A percentile compares a stretch with the other conserved stretches of the same genome.
Evolutionary conservation across 2,113 vertebrate genomes (phyloP).

Genomic region (Melanocharis versteri): DNA sequence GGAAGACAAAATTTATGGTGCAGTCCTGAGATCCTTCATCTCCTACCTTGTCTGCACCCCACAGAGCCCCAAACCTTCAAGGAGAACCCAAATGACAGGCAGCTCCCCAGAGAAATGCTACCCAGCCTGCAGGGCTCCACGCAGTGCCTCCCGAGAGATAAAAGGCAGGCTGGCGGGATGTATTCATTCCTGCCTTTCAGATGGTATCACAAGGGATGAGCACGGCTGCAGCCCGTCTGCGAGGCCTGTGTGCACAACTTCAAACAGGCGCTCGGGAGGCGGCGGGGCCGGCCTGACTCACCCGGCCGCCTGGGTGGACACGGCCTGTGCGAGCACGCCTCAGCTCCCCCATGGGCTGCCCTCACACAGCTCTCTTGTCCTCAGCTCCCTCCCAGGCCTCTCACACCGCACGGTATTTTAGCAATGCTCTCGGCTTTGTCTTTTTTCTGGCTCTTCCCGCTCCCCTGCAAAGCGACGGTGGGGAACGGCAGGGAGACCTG

Average conservation of each 20-base stretch:
- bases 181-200: not conserved
- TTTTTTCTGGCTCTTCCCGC: not conserved
- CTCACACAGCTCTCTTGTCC: not conserved
- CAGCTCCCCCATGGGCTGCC: not conserved
- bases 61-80: not conserved
- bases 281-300: not conserved
- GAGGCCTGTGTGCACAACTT: not conserved
- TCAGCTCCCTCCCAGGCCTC: not conserved
- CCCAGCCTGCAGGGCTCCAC: slow-evolving; percentile 5
- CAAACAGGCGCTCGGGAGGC: not conserved
- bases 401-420: not conserved
- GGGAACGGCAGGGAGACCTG: not conserved
- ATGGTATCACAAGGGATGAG: slow-evolving; percentile 33
- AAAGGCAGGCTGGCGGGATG: not conserved
- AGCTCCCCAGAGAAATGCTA: not conserved
- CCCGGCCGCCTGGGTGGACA: not conserved
- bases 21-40: not conserved
- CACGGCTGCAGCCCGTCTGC: slow-evolving; percentile 13
- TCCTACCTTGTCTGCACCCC: not conserved
- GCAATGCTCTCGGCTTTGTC: not conserved
- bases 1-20: not conserved
- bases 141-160: not conserved
- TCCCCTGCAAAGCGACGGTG: rapidly evolving
- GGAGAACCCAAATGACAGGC: not conserved
- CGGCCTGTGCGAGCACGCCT: not conserved